phyloP scores from a whole-genome alignment of 37 sponge, comb jelly and placozoan genomes.

The Haliclona indistincta region DNA sequence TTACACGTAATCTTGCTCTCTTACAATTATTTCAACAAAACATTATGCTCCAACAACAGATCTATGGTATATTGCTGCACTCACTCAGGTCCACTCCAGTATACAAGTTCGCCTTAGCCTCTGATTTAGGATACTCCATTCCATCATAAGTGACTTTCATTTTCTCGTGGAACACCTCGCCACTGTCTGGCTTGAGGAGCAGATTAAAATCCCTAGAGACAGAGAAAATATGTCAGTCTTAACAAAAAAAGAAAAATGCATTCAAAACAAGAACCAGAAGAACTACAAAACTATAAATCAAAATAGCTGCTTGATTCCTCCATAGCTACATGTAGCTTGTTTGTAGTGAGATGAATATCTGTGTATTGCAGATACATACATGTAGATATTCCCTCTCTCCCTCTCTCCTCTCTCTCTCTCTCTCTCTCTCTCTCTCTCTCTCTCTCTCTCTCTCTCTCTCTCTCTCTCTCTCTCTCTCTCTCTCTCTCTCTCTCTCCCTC shows the following conservation, averaged over 20 bases:
- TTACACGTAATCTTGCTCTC: too few species aligned
- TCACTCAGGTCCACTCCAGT: too few species aligned
- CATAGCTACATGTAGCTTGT: too few species aligned
- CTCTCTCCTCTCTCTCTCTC: constrained; percentile 5
- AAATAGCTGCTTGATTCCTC: too few species aligned
- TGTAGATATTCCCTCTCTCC: neutral
- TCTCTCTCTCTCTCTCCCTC: neutral
- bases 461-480: neutral
- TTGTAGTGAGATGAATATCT: neutral
- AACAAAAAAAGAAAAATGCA: neutral
- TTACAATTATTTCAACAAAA: too few species aligned
- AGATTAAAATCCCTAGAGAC: neutral
- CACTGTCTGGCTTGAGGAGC: neutral
- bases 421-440: constrained; percentile 10
- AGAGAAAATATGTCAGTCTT: neutral
- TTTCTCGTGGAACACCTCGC: too few species aligned
- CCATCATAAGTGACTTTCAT: too few species aligned
- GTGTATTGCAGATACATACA: neutral
- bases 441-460: constrained; percentile 12
- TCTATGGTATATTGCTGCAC: too few species aligned
- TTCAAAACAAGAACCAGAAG: neutral
- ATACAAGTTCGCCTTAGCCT: too few species aligned
- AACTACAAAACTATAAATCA: too few species aligned
- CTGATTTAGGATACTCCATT: too few species aligned
- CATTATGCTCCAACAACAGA: too few species aligned